Conservation (phyloP, 2,113 vertebrate species). For the Petrocephalus microphthalmus region DNA sequence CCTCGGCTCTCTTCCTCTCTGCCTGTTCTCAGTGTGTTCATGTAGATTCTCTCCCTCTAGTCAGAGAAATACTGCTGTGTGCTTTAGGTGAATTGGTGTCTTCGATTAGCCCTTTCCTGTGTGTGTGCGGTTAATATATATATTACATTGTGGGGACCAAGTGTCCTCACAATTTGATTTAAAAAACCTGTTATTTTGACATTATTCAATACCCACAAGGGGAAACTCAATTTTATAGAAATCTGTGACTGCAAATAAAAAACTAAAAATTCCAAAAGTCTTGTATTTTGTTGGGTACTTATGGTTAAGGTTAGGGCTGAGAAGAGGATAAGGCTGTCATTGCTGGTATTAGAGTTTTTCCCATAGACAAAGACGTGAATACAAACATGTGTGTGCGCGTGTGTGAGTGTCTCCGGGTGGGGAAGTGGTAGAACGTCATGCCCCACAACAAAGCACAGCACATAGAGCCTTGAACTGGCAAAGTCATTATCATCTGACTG, state of each 20-base stretch:
- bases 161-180: no score
- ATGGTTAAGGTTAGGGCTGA: no score
- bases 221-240: no score
- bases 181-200: no score
- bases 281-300: no score
- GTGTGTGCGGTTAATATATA: background rate
- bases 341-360: no score
- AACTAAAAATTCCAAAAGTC: no score
- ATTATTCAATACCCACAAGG: no score
- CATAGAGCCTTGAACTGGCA: constrained; percentile 22
- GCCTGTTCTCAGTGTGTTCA: background rate
- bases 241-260: no score
- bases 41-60: background rate
- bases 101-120: background rate
- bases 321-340: background rate
- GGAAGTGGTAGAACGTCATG: constrained; percentile 18
- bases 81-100: background rate
- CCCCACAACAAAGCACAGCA: constrained; percentile 23
- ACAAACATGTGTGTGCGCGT: background rate
- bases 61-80: background rate
- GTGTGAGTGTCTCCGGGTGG: background rate
- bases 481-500: constrained; percentile 25
- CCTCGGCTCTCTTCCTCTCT: background rate
- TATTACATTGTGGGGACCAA: no score
- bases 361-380: background rate